Conservation (phyloP, 92 coral and sea anemone genomes). For the Heliopora coerulea region DNA sequence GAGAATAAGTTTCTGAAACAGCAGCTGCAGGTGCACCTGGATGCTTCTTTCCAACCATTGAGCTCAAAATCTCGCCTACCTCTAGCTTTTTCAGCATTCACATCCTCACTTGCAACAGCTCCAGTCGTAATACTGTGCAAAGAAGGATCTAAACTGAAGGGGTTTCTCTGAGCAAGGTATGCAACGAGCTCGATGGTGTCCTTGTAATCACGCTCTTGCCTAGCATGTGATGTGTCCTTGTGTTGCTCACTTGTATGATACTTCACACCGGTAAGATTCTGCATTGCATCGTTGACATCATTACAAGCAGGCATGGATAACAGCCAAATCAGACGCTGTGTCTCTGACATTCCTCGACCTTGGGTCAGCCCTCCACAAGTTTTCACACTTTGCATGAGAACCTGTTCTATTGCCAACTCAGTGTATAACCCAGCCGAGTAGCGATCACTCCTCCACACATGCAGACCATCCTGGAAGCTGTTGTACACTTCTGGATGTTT, state of each 20-base stretch:
- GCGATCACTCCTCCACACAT: conserved; percentile 49
- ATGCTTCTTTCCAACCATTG: no score
- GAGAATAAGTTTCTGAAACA: no score
- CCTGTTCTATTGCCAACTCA: conserved; percentile 44
- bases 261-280: conserved; percentile 25
- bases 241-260: conserved; percentile 42
- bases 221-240: conserved; percentile 1
- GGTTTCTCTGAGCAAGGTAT: conserved; percentile 39
- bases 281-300: conserved; percentile 42
- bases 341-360: conserved; percentile 49
- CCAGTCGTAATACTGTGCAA: conserved; percentile 27
- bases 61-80: conserved; percentile 26
- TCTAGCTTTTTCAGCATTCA: conserved; percentile 26
- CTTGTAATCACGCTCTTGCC: conserved; percentile 31
- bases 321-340: conserved; percentile 28
- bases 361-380: conserved; percentile 50
- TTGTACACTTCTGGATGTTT: conserved; percentile 38
- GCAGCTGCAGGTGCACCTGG: no score
- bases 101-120: conserved; percentile 27
- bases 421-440: conserved; percentile 54
- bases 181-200: conserved; percentile 24
- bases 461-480: conserved; percentile 40
- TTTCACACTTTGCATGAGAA: conserved; percentile 44
- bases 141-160: conserved; percentile 13
- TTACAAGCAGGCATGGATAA: conserved; percentile 35